Evolutionary conservation across 2,797 vertebrate species (phyloP).

Genomic region (Lepus oiostolus): DNA sequence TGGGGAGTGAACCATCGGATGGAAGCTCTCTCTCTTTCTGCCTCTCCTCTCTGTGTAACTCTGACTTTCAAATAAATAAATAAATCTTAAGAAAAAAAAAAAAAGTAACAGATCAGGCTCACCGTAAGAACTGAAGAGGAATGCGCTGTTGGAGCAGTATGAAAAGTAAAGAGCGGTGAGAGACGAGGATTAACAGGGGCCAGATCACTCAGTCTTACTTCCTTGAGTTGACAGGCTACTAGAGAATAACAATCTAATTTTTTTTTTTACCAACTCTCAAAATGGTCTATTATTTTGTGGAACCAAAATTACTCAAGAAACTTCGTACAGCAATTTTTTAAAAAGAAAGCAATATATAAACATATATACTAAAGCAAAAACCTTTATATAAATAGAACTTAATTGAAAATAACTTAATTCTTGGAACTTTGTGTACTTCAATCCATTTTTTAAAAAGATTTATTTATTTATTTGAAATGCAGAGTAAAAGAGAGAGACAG

Average conservation of each 20-base stretch:
- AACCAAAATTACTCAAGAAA: neutral
- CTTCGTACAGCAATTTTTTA: neutral
- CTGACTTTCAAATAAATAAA: no score
- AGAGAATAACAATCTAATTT: neutral
- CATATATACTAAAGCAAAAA: slow-evolving; percentile 19
- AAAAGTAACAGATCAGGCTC: neutral
- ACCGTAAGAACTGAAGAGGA: neutral
- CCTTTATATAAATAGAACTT: neutral
- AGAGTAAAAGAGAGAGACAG: no score
- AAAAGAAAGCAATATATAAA: neutral
- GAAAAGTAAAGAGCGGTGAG: neutral
- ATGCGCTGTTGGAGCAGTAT: neutral
- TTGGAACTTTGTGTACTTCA: neutral
- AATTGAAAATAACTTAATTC: neutral
- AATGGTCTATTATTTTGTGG: neutral
- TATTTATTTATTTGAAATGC: no score
- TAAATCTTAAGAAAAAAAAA: no score
- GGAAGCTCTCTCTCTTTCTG: no score
- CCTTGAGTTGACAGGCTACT: neutral
- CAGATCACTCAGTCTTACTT: neutral
- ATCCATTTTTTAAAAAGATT: no score
- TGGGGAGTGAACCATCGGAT: no score
- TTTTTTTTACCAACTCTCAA: neutral
- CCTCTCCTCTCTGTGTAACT: no score
- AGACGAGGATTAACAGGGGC: neutral